Conservation (phyloP, 2,888 invertebrate species). For the Agelastica alni region DNA sequence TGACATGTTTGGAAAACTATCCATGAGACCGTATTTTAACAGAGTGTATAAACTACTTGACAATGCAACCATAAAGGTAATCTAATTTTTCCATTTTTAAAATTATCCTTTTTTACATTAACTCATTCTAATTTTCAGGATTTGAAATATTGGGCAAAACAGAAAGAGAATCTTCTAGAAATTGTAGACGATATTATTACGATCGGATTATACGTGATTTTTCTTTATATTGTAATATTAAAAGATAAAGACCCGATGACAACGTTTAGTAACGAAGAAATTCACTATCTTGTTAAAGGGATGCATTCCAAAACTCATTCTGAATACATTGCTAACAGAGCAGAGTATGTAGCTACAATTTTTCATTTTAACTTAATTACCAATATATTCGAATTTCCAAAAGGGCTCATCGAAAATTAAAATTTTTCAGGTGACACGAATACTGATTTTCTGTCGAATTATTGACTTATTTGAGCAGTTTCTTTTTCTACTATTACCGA, state of each 20-base stretch:
- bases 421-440: no score
- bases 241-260: slow-evolving; percentile 36
- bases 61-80: slow-evolving; percentile 20
- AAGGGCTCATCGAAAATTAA: no score
- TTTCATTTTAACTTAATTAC: no score
- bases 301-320: slow-evolving; percentile 23
- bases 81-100: slow-evolving; percentile 1
- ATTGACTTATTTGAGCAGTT: no score
- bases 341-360: slow-evolving; percentile 27
- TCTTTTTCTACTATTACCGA: no score
- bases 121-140: slow-evolving; percentile 19
- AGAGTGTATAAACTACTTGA: slow-evolving; percentile 37
- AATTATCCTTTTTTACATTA: neutral
- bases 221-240: slow-evolving; percentile 42
- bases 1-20: slow-evolving; percentile 33
- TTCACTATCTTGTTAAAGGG: slow-evolving; percentile 37
- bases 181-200: slow-evolving; percentile 42
- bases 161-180: slow-evolving; percentile 29
- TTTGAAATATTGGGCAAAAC: slow-evolving; percentile 27
- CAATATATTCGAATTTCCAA: no score
- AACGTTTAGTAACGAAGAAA: slow-evolving; percentile 35
- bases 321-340: slow-evolving; percentile 7
- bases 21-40: slow-evolving; percentile 38
- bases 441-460: no score
- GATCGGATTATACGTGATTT: slow-evolving; percentile 41